Percentiles rank a stretch among this genome's conserved stretches.
Conservation (phyloP, 1,140 invertebrate species). For the Zaprionus nigranus region DNA sequence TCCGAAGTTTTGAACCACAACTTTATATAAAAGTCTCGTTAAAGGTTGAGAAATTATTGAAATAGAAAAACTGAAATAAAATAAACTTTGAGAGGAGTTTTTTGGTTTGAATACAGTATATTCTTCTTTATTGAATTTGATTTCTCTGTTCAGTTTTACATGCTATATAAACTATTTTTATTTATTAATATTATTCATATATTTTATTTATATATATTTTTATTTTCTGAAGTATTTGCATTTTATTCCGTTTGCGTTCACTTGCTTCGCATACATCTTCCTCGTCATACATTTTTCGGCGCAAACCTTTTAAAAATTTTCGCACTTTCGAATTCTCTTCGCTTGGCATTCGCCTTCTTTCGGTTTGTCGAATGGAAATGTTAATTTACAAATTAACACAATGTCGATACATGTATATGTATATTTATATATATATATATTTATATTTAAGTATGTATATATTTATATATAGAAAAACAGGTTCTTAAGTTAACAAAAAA, state of each 20-base stretch:
- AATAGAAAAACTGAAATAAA: too few species aligned
- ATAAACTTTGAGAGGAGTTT: not conserved
- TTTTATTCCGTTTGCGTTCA: conserved; percentile 1
- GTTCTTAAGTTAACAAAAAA: conserved; percentile 50
- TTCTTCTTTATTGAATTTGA: conserved; percentile 82
- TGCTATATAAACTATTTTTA: conserved; percentile 80
- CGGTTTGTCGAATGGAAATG: conserved; percentile 26
- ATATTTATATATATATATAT: conserved; percentile 21
- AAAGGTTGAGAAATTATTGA: not conserved
- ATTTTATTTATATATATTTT: conserved; percentile 51
- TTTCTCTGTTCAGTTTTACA: conserved; percentile 81
- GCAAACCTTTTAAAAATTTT: conserved; percentile 42
- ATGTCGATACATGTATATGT: conserved; percentile 21
- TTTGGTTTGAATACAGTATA: conserved; percentile 76
- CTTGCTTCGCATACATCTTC: conserved; percentile 2
- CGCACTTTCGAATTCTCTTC: conserved; percentile 14
- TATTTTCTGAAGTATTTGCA: conserved; percentile 59
- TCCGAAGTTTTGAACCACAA: not conserved
- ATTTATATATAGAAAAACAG: conserved; percentile 43
- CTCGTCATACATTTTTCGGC: conserved; percentile 2
- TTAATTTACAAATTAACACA: conserved; percentile 55
- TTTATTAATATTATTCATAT: conserved; percentile 75
- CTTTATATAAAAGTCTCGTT: not conserved
- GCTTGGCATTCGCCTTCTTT: conserved; percentile 6
- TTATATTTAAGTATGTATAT: conserved; percentile 20